A percentile compares a stretch with the other conserved stretches of the same genome.
Conservation (phyloP, 2,888 invertebrate genomes). For the Neoaliturus tenellus region DNA sequence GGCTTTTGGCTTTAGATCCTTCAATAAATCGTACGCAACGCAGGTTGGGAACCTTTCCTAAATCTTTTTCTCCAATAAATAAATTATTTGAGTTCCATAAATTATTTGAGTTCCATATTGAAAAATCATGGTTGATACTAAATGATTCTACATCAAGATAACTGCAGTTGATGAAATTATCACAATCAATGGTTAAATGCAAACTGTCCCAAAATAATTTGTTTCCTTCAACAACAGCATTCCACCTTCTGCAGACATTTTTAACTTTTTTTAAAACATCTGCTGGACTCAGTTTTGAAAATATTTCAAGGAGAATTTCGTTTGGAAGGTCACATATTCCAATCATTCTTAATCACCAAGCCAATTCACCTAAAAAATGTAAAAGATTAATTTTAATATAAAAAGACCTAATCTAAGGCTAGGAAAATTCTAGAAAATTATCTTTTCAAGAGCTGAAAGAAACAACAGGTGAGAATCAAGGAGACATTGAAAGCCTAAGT, state of each 20-base stretch:
- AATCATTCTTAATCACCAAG: no score
- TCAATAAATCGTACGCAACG: not conserved
- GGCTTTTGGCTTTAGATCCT: not conserved
- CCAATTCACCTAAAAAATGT: no score
- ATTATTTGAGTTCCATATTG: not conserved
- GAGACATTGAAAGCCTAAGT: no score
- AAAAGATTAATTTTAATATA: no score
- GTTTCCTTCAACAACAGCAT: not conserved
- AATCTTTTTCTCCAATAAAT: slow-evolving; percentile 11
- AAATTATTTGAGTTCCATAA: not conserved
- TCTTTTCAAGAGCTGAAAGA: no score
- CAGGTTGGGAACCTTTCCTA: not conserved
- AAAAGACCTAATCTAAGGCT: no score
- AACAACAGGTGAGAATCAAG: no score
- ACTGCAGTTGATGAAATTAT: not conserved
- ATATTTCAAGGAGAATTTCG: slow-evolving; percentile 11
- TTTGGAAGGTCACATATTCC: slow-evolving; percentile 7
- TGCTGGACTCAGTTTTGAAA: slow-evolving; percentile 8
- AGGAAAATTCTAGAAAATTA: no score
- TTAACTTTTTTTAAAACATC: not conserved
- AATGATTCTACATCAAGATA: not conserved
- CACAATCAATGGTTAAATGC: not conserved
- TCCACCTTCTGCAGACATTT: slow-evolving; percentile 21
- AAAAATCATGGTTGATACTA: not conserved
- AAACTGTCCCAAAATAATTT: not conserved